Evolutionary conservation across 53 echinoderm and acorn worm species (phyloP).

Genomic region (Henricia sp.): DNA sequence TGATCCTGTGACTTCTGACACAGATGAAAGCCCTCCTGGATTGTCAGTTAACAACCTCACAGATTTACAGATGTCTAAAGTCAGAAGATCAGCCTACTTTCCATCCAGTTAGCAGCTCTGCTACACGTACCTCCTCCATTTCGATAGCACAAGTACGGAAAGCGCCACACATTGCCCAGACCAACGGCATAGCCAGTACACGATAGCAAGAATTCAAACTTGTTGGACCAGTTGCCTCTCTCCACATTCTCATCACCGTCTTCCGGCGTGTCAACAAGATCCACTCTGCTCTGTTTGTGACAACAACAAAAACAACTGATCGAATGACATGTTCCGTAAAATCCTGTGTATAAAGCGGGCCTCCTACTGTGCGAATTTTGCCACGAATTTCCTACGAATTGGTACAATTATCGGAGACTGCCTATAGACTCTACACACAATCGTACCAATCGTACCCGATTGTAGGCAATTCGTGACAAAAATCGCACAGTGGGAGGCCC

Average conservation of each 20-base stretch:
- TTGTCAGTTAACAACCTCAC: too few species aligned
- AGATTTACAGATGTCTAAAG: not conserved
- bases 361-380: too few species aligned
- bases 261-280: slow-evolving; percentile 39
- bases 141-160: slow-evolving; percentile 88
- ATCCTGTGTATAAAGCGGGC: too few species aligned
- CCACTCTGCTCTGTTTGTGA: slow-evolving; percentile 45
- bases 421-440: too few species aligned
- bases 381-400: too few species aligned
- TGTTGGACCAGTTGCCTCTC: slow-evolving; percentile 88
- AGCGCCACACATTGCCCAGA: slow-evolving; percentile 90
- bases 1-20: too few species aligned
- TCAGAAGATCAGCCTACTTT: not conserved
- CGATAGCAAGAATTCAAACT: slow-evolving; percentile 86
- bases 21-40: too few species aligned
- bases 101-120: not conserved
- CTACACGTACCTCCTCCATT: slow-evolving; percentile 93
- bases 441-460: too few species aligned
- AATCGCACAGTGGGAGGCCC: too few species aligned
- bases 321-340: not conserved
- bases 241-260: slow-evolving; percentile 82
- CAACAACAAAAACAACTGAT: not conserved
- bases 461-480: too few species aligned
- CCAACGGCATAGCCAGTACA: slow-evolving; percentile 90
- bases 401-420: too few species aligned